Base-by-base conservation (phyloP, 2,797 vertebrate species). In the Epinephelus awoara region DNA sequence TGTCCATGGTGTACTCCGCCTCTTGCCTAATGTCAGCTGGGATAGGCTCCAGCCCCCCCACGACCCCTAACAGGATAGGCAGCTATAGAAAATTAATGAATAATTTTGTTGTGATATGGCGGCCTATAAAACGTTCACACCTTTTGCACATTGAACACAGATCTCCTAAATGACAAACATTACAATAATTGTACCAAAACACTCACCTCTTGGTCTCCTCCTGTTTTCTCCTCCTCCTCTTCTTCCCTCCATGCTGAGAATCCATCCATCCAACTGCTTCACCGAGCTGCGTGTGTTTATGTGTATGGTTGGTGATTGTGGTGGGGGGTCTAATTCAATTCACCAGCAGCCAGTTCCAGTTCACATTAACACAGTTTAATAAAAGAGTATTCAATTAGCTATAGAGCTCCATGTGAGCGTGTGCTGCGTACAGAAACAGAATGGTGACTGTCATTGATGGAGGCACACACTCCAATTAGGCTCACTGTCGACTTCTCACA, bases 331-430 rank as follows among this genome's bases (percentile, higher is more conserved):
- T 92, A 91, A 93, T 94, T 93, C 72, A 89, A 93, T 92, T 93
- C 88, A 66, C 76, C 77, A 80, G 75, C 83, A 92, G 90, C 89
- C 90, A 80, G 80, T 87, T 92, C 78, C 80, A 86, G 81, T 89
- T 88, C 85, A 88, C 88, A 92, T 94, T 93, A 90, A 88, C 89
- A 75, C 88, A 86, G 89, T 93, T 94, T 93, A 94, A 93, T 94
- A 92, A 93, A 91, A 92, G 88, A 88, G 84, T 88, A 93, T 93
- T 94, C 86, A 92, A 94, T 93, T 91, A 94, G 86, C 79, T 38
- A 21, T 80, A 80, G 85, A 88, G 88, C 89, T 83, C 58, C 46
- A 61, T 85, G 74, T 10, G 69, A 77, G 78, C 44, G 88, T 82
- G 85, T 72, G 71, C 67, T 85, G 89, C 52, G 44, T 71, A 54